Percentiles rank a stretch among this genome's conserved stretches.
Conservation (phyloP, 2,113 vertebrate species). For the Pica pica region DNA sequence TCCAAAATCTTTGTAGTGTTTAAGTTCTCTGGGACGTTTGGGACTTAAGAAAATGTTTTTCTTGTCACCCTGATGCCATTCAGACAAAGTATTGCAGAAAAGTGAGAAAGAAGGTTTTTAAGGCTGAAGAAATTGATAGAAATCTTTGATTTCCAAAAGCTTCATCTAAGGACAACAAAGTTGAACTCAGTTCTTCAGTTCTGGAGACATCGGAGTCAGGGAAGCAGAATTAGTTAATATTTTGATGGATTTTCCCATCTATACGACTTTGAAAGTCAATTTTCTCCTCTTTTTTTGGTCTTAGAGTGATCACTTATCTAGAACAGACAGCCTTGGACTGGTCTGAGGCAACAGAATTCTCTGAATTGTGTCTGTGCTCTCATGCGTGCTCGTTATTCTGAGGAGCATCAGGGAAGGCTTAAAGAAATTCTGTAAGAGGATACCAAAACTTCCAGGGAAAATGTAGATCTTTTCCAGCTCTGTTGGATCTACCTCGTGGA, state of each 20-base stretch:
- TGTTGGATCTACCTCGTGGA: background rate
- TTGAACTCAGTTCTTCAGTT: background rate
- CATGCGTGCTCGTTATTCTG: background rate
- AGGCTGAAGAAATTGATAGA: background rate
- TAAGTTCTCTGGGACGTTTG: background rate
- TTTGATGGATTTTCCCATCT: background rate
- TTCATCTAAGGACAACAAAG: background rate
- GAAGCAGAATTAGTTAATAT: background rate
- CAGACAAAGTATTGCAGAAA: background rate
- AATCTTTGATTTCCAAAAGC: background rate
- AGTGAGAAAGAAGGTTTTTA: background rate
- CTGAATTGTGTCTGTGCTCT: background rate
- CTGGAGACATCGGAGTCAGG: background rate
- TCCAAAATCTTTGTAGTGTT: background rate
- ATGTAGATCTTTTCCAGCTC: background rate
- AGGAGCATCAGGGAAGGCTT: background rate
- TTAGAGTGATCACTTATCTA: background rate
- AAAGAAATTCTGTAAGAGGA: background rate
- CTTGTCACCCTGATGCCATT: background rate
- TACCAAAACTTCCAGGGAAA: background rate
- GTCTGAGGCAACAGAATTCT: background rate
- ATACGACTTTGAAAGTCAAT: background rate
- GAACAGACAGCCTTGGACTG: background rate
- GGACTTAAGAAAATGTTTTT: background rate
- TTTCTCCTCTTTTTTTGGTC: background rate